Conservation (phyloP, 1,140 invertebrate species). For the Melitaea cinxia region DNA sequence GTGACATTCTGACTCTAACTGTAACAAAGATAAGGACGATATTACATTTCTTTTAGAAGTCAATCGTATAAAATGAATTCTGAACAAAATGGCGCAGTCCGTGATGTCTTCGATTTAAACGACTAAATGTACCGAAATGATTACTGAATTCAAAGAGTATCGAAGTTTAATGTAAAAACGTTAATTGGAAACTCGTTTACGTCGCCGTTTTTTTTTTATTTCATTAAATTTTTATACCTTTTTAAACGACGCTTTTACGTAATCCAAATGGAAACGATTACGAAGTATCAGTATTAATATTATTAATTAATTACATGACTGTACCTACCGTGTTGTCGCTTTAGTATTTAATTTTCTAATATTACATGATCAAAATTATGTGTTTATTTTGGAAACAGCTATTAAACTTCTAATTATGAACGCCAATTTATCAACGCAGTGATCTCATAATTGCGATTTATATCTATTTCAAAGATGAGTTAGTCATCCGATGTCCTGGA, state of each 20-base stretch:
- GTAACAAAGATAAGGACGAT: conserved; percentile 7
- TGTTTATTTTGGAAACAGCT: conserved; percentile 19
- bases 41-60: conserved; percentile 4
- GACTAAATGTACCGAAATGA: conserved; percentile 16
- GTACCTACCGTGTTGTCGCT: neutral
- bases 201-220: neutral
- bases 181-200: conserved; percentile 1
- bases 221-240: neutral
- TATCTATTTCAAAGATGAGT: conserved; percentile 14
- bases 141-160: conserved; percentile 11
- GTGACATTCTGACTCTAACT: conserved; percentile 11
- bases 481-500: conserved; percentile 12
- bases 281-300: neutral
- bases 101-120: conserved; percentile 16
- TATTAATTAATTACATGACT: too few species aligned
- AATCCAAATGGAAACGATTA: too few species aligned
- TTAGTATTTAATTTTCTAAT: neutral
- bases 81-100: conserved; percentile 12
- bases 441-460: conserved; percentile 17
- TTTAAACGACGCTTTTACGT: neutral
- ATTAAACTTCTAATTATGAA: conserved; percentile 27
- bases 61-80: conserved; percentile 17
- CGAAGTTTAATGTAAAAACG: neutral
- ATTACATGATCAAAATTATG: conserved; percentile 6
- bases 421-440: conserved; percentile 19